These are phyloP conservation scores for Periparus ater DNA, from an alignment of 2,797 vertebrate species.

Conservation along the genomic window DNA sequence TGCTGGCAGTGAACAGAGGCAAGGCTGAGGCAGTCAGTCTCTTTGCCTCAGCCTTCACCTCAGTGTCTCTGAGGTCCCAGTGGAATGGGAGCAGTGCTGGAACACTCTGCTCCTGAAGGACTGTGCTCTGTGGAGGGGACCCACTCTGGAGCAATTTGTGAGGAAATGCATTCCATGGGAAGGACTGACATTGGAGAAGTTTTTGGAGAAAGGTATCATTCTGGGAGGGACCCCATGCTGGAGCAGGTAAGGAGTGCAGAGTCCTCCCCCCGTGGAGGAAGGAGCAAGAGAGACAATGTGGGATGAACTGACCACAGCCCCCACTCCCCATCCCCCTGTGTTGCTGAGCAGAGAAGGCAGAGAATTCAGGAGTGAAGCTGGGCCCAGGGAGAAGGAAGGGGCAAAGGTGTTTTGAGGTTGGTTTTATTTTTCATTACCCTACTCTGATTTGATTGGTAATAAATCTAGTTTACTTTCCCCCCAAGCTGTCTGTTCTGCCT, in stretches of 20 bases:
- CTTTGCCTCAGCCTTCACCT: background rate
- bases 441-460: background rate
- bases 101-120: background rate
- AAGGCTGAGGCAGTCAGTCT: background rate
- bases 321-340: background rate
- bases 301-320: background rate
- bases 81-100: background rate
- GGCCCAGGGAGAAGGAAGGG: background rate
- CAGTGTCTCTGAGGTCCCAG: background rate
- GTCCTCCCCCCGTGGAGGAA: background rate
- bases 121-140: fast-evolving
- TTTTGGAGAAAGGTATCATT: background rate
- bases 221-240: background rate
- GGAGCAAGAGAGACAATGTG: background rate
- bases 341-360: background rate
- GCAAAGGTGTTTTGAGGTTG: background rate
- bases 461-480: background rate
- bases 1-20: background rate
- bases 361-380: background rate
- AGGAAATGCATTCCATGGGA: background rate
- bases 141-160: too few relatives aligned
- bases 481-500: background rate
- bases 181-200: background rate
- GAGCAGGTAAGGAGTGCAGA: background rate
- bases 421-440: background rate